Evolutionary conservation across 2,888 invertebrate species (phyloP).

Genomic region (Hoplodrina ambigua): DNA sequence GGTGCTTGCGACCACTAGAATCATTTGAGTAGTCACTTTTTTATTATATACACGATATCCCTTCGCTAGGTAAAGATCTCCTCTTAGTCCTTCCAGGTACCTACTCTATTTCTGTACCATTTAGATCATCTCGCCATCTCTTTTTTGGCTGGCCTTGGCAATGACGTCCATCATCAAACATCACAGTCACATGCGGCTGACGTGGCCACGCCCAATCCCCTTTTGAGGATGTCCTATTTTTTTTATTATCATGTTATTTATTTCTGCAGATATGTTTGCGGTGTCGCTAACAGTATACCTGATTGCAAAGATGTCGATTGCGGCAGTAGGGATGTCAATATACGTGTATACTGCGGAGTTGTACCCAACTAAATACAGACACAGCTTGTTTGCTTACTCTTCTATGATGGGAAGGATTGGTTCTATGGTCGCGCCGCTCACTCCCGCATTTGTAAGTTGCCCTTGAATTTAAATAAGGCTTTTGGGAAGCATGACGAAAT

Average conservation of each 20-base stretch:
- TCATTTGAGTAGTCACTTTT: neutral
- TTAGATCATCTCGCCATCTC: no score
- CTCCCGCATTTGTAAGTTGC: constrained; percentile 89
- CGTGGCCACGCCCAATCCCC: no score
- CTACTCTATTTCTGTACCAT: no score
- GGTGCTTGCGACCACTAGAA: neutral
- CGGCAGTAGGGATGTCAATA: constrained; percentile 88
- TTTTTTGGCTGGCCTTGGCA: no score
- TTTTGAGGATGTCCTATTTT: no score
- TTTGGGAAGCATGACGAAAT: neutral
- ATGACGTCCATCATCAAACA: no score
- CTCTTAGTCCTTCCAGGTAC: no score
- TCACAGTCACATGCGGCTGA: no score
- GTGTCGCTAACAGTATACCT: constrained; percentile 87
- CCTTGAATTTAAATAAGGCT: neutral
- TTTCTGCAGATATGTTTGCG: constrained; percentile 57
- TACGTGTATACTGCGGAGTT: constrained; percentile 91
- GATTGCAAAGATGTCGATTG: constrained; percentile 90
- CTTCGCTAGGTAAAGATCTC: no score
- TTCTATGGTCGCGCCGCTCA: constrained; percentile 91
- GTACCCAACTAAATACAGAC: constrained; percentile 91
- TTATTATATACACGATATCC: no score
- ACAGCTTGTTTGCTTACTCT: constrained; percentile 90
- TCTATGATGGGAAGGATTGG: constrained; percentile 91
- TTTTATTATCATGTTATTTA: neutral